phyloP scores from a whole-genome alignment of 2,797 vertebrate genomes.

The Alcedo atthis region DNA sequence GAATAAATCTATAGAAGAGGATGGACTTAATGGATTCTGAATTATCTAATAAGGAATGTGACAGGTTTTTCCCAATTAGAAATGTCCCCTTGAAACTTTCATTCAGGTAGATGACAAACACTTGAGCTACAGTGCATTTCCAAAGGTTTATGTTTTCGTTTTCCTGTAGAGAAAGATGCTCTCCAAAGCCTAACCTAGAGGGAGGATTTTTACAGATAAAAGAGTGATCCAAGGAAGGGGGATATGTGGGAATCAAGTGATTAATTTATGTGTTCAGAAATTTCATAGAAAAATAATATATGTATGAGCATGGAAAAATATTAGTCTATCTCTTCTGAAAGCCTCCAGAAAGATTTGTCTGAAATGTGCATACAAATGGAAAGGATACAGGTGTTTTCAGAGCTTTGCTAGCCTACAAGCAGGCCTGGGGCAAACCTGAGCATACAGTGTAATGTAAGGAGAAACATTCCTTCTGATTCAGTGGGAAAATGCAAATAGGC shows the following conservation, averaged over 20 bases:
- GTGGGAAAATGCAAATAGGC: slow-evolving; percentile 81
- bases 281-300: slow-evolving; percentile 45
- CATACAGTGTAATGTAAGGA: slow-evolving; percentile 54
- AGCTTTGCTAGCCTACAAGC: slow-evolving; percentile 75
- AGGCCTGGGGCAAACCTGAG: slow-evolving; percentile 80
- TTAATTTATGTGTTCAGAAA: slow-evolving; percentile 71
- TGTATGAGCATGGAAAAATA: slow-evolving; percentile 61
- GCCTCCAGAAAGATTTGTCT: slow-evolving; percentile 75
- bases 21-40: slow-evolving; percentile 35
- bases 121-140: neutral
- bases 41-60: slow-evolving; percentile 26
- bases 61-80: neutral
- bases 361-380: slow-evolving; percentile 75
- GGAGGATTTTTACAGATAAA: slow-evolving; percentile 7
- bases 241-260: slow-evolving; percentile 32
- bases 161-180: neutral
- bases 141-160: neutral
- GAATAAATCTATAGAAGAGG: slow-evolving; percentile 20
- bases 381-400: slow-evolving; percentile 79
- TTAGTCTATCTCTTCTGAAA: slow-evolving; percentile 73
- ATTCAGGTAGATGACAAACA: neutral
- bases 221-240: neutral
- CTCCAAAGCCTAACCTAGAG: neutral
- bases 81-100: slow-evolving; percentile 15
- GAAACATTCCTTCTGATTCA: slow-evolving; percentile 72